Evolutionary conservation across 1,140 invertebrate genomes (phyloP), one percentile per base, ranked within the genome.

Genomic region (Aphidius gifuensis): DNA sequence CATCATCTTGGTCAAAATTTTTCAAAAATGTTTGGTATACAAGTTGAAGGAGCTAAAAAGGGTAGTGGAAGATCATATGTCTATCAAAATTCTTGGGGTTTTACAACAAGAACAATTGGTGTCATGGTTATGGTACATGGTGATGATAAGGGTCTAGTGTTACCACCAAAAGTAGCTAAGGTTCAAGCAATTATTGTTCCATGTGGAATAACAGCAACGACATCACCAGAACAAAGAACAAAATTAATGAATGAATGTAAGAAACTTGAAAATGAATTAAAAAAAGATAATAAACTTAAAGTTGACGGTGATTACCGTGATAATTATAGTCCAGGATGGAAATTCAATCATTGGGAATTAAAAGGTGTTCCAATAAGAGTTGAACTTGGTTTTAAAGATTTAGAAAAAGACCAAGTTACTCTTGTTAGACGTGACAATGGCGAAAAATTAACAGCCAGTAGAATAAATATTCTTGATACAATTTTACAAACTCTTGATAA

Each of bases 331-430:
- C 96, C 97, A 5, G 98, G 98, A 3, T 99, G 98, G 98, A 99
- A 99, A 80, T 99, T 98, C 77, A 99, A 99, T 79, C 96, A 99
- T 77, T 99, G 97, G 97, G 98, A 99, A 79, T 80, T 99, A 3
- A 99, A 98, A 87, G 97, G 97, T 67, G 96, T 99, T 3, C 98
- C 98, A 48, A 82, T 99, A 9, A 86, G 98, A 66, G 83, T 99
- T 38, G 98, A 99, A 83, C 74, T 99, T 8, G 98, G 97, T 21
- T 97, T 96, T 6, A 94, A 96, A 72, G 98, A 99, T 83, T 83
- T 99, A 64, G 87, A 92, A 58, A 86, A 90, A 39, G 85, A 88
- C 45, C 89, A 97, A 78, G 85, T 97, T 44, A 92, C 98, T 7
- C 90, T 92, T 2, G 97, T 99, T 3, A 82, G 94, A 55, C 85